Evolutionary conservation across 2,797 vertebrate genomes (phyloP).

Genomic region (Saguinus oedipus): DNA sequence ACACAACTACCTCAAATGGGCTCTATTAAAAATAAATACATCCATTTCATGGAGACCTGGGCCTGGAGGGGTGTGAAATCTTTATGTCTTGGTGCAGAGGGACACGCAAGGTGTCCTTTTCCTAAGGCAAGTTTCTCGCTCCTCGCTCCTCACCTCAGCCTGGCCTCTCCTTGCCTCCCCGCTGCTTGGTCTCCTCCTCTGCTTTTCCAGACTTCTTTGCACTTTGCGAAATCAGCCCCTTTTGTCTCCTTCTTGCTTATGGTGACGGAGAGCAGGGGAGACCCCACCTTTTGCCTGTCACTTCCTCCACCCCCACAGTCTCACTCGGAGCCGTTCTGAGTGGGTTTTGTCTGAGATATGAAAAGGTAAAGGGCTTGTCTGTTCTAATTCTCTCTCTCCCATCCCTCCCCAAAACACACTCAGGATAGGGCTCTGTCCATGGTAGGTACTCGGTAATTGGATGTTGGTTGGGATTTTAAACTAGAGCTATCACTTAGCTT

Average conservation of each 20-base stretch:
- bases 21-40: slow-evolving; percentile 67
- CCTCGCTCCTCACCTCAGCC: not conserved
- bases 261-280: not conserved
- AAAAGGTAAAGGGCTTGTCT: not conserved
- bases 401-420: not conserved
- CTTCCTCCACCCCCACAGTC: not conserved
- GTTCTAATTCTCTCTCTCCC: too few relatives aligned
- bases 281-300: not conserved
- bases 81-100: not conserved
- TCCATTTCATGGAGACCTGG: not conserved
- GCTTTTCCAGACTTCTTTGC: not conserved
- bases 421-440: not conserved
- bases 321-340: not conserved
- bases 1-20: slow-evolving; percentile 52
- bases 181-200: too few relatives aligned
- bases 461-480: not conserved
- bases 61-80: not conserved
- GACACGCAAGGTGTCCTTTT: rapidly evolving
- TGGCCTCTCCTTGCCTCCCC: not conserved
- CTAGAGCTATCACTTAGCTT: not conserved
- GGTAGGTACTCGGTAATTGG: not conserved
- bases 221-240: not conserved
- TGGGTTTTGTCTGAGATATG: not conserved
- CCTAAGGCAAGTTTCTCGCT: not conserved
- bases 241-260: slow-evolving; percentile 20